Base-by-base conservation (phyloP, 2,113 vertebrate genomes). In the Micronycteris hirsuta region DNA sequence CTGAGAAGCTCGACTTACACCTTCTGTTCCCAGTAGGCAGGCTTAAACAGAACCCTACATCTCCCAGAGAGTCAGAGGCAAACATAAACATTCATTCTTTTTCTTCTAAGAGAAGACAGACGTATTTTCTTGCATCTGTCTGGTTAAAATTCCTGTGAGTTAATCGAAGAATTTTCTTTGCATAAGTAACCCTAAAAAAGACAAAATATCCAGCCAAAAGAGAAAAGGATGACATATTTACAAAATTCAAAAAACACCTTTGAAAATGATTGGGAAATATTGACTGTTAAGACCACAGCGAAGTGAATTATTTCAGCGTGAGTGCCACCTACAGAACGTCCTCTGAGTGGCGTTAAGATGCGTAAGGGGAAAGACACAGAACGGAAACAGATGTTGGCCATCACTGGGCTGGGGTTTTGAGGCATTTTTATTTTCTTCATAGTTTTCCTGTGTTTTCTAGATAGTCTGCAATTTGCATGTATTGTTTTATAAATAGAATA, bases 181-280 rank as follows among this genome's bases (percentile, higher is more conserved):
- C 17, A 33, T 52, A 92, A 63, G 15, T 58, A 88, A 88, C 12
- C 6, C 52, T 73, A 31, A 88, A 70, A 95, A 93, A 52, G 47
- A n/a, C 14, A 87, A 78, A 89, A 78, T 68, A 5, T 73, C 13
- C 56, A 73, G 9, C 15, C 28, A 83, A 87, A 93, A 7, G 58
- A 76, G 2, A 76, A 74, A 85, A 7, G 1, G 17, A 28, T 68
- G 10, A 84, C 88, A 52, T 63, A 81, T 33, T 93, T 56, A 5
- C 11, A 93, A 91, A 88, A 58, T 71, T 61, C 7, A 76, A 73
- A 91, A 96, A 56, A n/a, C n/a, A n/a, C n/a, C n/a, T n/a, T n/a
- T n/a, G n/a, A n/a, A n/a, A n/a, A n/a, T n/a, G n/a, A n/a, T n/a
- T n/a, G 41, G 14, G 33, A 86, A 95, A 92, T 84, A 28, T 1